Percentiles rank a stretch among this genome's conserved stretches.
These are phyloP conservation scores for Nymphalis urticae DNA, from an alignment of 2,888 invertebrate species.

Conservation along the genomic window DNA sequence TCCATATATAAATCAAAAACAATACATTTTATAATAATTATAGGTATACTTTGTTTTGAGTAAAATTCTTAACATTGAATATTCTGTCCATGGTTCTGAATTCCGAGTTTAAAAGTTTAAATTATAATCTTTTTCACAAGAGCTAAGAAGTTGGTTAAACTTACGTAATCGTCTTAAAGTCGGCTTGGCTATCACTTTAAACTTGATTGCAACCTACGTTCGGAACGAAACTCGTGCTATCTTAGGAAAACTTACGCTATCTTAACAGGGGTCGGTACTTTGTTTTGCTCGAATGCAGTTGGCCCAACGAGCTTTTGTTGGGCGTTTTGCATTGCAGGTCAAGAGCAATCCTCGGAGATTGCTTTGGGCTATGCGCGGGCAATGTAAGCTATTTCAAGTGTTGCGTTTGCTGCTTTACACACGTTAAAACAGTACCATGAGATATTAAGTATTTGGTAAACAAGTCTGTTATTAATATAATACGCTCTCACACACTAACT, in stretches of 20 bases:
- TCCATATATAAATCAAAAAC: neutral
- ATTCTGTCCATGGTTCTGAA: neutral
- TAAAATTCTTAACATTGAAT: neutral
- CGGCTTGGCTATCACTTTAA: slow-evolving; percentile 23
- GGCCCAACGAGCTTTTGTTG: slow-evolving; percentile 56
- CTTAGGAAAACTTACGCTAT: slow-evolving; percentile 35
- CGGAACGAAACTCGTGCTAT: slow-evolving; percentile 28
- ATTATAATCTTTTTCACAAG: slow-evolving; percentile 9
- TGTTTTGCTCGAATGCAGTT: slow-evolving; percentile 44
- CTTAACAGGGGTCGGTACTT: slow-evolving; percentile 42
- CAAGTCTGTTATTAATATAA: too few relatives aligned
- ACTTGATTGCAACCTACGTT: slow-evolving; percentile 29
- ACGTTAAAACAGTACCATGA: too few relatives aligned
- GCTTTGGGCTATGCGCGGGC: slow-evolving; percentile 50
- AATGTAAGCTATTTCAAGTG: slow-evolving; percentile 38
- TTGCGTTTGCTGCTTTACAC: slow-evolving; percentile 20
- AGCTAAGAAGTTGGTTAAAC: slow-evolving; percentile 17
- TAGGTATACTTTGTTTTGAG: neutral
- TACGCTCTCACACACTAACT: too few relatives aligned
- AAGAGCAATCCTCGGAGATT: slow-evolving; percentile 68
- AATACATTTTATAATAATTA: neutral
- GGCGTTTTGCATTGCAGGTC: slow-evolving; percentile 67
- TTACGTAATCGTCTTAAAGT: slow-evolving; percentile 23
- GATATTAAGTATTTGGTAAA: too few relatives aligned
- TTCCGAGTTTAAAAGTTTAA: slow-evolving; percentile 4